Conservation (phyloP, 2,113 vertebrate genomes). For the Balaeniceps rex region DNA sequence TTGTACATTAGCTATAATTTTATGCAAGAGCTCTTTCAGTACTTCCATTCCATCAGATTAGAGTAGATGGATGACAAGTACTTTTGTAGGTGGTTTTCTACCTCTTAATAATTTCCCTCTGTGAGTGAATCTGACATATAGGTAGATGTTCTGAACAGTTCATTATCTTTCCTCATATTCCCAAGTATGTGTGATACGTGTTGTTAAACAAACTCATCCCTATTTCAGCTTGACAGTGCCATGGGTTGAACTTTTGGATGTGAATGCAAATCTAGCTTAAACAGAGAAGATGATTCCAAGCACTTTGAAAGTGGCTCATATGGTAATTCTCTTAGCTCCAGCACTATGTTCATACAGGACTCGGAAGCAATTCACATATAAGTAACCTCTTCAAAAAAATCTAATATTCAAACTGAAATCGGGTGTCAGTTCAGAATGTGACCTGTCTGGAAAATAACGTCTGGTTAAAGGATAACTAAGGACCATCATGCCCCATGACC, state of each 20-base stretch:
- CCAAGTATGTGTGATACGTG: background rate
- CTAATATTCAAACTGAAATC: constrained; percentile 2
- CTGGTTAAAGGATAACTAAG: background rate
- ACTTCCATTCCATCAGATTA: constrained; percentile 55
- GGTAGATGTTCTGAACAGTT: constrained; percentile 46
- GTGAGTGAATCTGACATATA: constrained; percentile 16
- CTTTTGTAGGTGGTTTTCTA: constrained; percentile 52
- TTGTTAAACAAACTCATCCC: constrained; percentile 52
- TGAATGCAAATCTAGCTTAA: constrained; percentile 11
- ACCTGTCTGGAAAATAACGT: background rate
- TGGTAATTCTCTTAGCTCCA: background rate
- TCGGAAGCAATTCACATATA: background rate
- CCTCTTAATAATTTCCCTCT: constrained; percentile 43
- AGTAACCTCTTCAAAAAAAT: background rate
- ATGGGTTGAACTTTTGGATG: constrained; percentile 16
- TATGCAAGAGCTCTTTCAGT: constrained; percentile 59
- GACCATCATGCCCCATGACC: background rate
- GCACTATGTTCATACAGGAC: background rate
- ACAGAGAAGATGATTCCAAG: background rate
- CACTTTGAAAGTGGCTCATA: background rate
- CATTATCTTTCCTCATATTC: constrained; percentile 55
- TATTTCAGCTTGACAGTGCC: constrained; percentile 4
- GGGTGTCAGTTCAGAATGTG: background rate
- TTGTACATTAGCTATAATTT: constrained; percentile 57
- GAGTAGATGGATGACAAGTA: constrained; percentile 61